These are phyloP conservation scores for Marronus borbonicus DNA, from an alignment of 2,888 invertebrate species.

Conservation along the genomic window DNA sequence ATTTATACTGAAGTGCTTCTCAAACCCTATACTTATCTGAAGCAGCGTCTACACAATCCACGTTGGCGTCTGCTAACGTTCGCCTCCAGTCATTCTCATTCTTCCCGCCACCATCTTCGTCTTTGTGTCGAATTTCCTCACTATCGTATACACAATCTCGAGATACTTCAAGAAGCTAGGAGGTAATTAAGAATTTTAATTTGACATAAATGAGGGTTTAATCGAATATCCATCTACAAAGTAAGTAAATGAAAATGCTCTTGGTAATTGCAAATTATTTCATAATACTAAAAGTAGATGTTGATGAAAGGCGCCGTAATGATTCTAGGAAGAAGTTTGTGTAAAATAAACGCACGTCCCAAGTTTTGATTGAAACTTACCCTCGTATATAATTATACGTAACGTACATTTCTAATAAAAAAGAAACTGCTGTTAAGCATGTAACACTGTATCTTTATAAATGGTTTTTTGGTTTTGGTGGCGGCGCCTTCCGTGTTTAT, in stretches of 20 bases:
- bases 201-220: conserved; percentile 29
- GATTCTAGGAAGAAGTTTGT: neutral
- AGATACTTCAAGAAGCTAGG: conserved; percentile 5
- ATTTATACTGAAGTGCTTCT: neutral
- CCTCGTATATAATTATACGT: neutral
- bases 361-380: neutral
- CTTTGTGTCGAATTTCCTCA: conserved; percentile 1
- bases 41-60: neutral
- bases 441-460: too few relatives aligned
- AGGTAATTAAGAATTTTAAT: conserved; percentile 29
- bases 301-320: neutral
- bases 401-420: too few relatives aligned
- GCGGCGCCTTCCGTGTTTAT: too few relatives aligned
- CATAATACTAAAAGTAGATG: conserved; percentile 13
- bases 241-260: conserved; percentile 18
- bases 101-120: neutral
- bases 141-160: neutral
- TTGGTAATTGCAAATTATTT: conserved; percentile 14
- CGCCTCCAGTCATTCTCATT: neutral
- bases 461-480: too few relatives aligned
- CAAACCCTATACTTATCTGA: neutral
- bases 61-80: conserved; percentile 1
- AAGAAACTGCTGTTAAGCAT: too few relatives aligned
- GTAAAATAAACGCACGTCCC: conserved; percentile 2
- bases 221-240: conserved; percentile 22